Conservation (phyloP, 2,888 invertebrate genomes). For the Chelonus formosanus region DNA sequence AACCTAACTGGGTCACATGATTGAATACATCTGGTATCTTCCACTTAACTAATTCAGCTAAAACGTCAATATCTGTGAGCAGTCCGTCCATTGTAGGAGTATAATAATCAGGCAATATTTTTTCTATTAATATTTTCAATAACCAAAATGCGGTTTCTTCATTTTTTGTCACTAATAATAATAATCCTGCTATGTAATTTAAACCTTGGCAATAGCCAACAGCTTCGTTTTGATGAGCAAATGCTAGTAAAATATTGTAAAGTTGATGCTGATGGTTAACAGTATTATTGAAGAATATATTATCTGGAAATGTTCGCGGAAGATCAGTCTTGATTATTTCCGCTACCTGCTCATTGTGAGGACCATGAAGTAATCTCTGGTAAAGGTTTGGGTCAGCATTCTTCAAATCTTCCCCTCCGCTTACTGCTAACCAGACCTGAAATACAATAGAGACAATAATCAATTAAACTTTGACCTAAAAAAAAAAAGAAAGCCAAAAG, state of each 20-base stretch:
- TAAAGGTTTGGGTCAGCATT: slow-evolving; percentile 74
- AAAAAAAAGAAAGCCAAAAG: too few species aligned
- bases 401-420: slow-evolving; percentile 78
- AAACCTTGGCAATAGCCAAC: slow-evolving; percentile 94
- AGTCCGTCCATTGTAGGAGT: slow-evolving; percentile 89
- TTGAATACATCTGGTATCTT: slow-evolving; percentile 83
- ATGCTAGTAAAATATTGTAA: slow-evolving; percentile 86
- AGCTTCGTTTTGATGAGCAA: slow-evolving; percentile 86
- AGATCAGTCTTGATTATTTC: slow-evolving; percentile 89
- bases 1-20: slow-evolving; percentile 81
- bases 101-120: slow-evolving; percentile 88
- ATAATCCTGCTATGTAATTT: slow-evolving; percentile 89
- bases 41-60: slow-evolving; percentile 85
- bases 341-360: slow-evolving; percentile 76
- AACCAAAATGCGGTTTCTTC: slow-evolving; percentile 95
- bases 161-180: slow-evolving; percentile 85
- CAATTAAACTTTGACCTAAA: slow-evolving; percentile 69
- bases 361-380: slow-evolving; percentile 74
- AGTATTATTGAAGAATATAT: slow-evolving; percentile 86
- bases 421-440: slow-evolving; percentile 85
- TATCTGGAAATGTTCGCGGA: slow-evolving; percentile 94
- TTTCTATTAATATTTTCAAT: slow-evolving; percentile 86
- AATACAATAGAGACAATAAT: slow-evolving; percentile 3
- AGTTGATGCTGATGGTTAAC: slow-evolving; percentile 80
- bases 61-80: slow-evolving; percentile 87